Percentiles rank a stretch among this genome's conserved stretches.
These are phyloP conservation scores for Dolichopus griseipennis DNA, from an alignment of 2,888 invertebrate species.

Conservation along the genomic window DNA sequence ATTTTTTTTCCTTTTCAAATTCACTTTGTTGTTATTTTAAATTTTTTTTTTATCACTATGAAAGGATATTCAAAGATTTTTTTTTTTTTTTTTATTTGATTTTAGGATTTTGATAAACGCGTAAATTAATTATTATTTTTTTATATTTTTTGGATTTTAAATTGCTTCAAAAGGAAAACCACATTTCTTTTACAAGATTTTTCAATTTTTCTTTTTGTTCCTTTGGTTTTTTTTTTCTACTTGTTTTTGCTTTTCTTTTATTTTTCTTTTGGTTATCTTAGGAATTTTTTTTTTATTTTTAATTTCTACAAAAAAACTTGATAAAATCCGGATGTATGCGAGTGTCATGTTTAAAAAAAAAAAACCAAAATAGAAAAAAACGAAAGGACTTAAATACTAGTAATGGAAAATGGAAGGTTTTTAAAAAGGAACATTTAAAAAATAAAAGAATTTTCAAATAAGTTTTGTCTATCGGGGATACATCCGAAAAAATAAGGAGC, in stretches of 20 bases:
- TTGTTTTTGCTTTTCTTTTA: no score
- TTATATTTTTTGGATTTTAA: background rate
- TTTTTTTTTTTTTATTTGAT: background rate
- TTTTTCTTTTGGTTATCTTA: background rate
- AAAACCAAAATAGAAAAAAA: background rate
- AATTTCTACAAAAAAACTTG: background rate
- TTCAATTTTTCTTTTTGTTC: no score
- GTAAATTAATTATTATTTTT: constrained; percentile 1
- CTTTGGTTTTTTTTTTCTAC: no score
- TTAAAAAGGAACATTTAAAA: no score
- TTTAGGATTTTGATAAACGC: background rate
- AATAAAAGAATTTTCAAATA: no score
- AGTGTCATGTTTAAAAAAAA: background rate
- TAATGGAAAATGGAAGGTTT: no score
- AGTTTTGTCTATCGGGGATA: no score
- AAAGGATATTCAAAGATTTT: background rate
- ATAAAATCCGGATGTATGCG: constrained; percentile 4
- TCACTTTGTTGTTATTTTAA: background rate
- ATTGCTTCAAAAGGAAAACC: background rate
- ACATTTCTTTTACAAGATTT: background rate
- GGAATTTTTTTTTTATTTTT: background rate
- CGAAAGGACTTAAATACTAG: no score
- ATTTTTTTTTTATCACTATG: background rate
- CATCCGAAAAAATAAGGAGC: no score
- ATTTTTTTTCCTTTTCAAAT: background rate